Percentiles rank a stretch among this genome's conserved stretches.
phyloP scores from a whole-genome alignment of 2,113 vertebrate species.

The Mustelus asterias region DNA sequence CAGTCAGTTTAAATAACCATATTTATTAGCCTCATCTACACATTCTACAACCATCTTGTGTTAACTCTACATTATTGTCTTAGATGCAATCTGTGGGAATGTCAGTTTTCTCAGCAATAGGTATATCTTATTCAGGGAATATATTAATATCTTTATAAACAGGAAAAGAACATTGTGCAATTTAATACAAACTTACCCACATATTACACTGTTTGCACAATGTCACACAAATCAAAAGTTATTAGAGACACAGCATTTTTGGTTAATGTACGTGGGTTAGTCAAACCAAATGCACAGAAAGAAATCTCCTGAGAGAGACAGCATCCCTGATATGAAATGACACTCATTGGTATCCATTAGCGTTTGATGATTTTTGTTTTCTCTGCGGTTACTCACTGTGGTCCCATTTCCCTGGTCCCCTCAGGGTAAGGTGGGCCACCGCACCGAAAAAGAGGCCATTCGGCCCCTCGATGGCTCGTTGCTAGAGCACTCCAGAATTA shows the following conservation, averaged over 20 bases:
- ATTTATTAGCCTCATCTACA: not conserved
- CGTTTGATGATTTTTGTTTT: not conserved
- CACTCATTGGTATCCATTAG: not conserved
- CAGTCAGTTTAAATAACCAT: constrained; percentile 30
- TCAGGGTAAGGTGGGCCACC: not conserved
- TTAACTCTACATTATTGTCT: constrained; percentile 16
- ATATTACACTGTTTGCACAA: not conserved
- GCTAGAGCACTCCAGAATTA: not conserved
- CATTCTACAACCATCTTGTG: not conserved
- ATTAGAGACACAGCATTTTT: constrained; percentile 8
- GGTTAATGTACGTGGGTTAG: not conserved
- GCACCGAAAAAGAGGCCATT: not conserved
- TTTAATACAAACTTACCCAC: not conserved
- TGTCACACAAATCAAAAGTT: not conserved
- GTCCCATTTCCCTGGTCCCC: not conserved
- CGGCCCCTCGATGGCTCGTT: not conserved
- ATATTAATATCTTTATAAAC: constrained; percentile 31
- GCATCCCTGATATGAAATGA: not conserved
- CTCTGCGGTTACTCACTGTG: not conserved
- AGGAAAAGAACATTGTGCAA: constrained; percentile 23
- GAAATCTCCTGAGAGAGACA: not conserved
- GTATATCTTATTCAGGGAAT: constrained; percentile 23
- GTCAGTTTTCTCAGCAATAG: constrained; percentile 18
- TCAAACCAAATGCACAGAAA: not conserved
- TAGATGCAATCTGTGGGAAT: constrained; percentile 26